A percentile compares a stretch with the other conserved stretches of the same genome.
phyloP scores from a whole-genome alignment of 1,140 invertebrate genomes.

The Eriocheir sinensis region DNA sequence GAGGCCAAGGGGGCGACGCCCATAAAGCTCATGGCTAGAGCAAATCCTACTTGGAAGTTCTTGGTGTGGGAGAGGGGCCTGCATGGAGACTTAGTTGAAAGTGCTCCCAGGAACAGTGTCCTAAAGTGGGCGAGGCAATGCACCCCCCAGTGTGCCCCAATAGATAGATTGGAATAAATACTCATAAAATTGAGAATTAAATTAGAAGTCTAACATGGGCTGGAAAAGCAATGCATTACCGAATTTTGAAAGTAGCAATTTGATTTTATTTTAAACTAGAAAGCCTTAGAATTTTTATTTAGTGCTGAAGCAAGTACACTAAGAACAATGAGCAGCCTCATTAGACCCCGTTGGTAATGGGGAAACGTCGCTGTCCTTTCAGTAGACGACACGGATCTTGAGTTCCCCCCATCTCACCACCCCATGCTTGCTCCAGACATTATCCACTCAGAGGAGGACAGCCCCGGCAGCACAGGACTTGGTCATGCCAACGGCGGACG shows the following conservation, averaged over 20 bases:
- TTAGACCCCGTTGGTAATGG: background rate
- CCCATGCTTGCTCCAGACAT: constrained; percentile 77
- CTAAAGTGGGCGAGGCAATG: too few species aligned
- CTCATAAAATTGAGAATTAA: background rate
- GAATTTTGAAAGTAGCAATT: background rate
- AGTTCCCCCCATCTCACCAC: constrained; percentile 66
- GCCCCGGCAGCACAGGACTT: background rate
- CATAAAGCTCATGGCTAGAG: too few species aligned
- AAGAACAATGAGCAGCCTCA: background rate
- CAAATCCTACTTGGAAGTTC: too few species aligned
- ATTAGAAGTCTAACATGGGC: background rate
- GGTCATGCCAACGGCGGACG: constrained; percentile 30
- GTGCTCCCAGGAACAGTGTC: too few species aligned
- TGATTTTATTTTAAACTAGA: background rate
- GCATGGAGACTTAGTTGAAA: too few species aligned
- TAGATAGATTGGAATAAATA: too few species aligned
- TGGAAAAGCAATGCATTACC: background rate
- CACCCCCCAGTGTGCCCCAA: too few species aligned
- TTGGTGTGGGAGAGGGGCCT: too few species aligned
- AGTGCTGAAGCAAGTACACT: background rate
- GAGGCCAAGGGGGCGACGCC: too few species aligned
- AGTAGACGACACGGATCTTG: constrained; percentile 67
- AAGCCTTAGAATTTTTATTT: background rate
- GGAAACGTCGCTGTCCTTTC: constrained; percentile 15
- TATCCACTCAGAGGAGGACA: constrained; percentile 75